phyloP scores from a whole-genome alignment of 2,113 vertebrate genomes.

The Cheilinus undulatus region DNA sequence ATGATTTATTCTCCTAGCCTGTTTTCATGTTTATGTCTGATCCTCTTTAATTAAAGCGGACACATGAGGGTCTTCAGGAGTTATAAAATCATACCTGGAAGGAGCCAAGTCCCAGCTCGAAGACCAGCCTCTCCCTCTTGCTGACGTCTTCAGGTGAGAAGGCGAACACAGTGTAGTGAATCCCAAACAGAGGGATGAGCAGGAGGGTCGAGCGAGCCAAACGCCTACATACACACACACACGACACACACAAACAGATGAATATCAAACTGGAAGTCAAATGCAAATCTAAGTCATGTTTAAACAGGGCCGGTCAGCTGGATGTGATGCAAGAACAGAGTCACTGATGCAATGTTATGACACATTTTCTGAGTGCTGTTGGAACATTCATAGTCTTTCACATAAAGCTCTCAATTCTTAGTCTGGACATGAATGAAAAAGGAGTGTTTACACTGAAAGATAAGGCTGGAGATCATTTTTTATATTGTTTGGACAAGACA shows the following conservation, averaged over 20 bases:
- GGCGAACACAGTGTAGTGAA: conserved; percentile 98
- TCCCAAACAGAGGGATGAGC: conserved; percentile 96
- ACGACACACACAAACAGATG: conserved; percentile 64
- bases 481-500: neutral
- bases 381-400: neutral
- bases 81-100: conserved; percentile 89
- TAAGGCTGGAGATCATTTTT: neutral
- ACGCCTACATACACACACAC: conserved; percentile 82
- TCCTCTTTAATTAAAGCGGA: neutral
- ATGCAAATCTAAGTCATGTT: conserved; percentile 28
- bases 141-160: conserved; percentile 98
- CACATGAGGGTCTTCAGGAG: neutral
- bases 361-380: conserved; percentile 18
- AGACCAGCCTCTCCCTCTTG: conserved; percentile 94
- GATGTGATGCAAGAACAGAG: conserved; percentile 37
- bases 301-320: conserved; percentile 9
- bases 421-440: neutral
- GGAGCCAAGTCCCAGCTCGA: conserved; percentile 96
- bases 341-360: conserved; percentile 30
- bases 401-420: neutral
- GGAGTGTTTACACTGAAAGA: neutral
- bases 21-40: neutral
- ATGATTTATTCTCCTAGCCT: conserved; percentile 5
- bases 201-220: conserved; percentile 96
- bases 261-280: neutral